Evolutionary conservation across 2,113 vertebrate genomes (phyloP).

Genomic region (Paralichthys olivaceus): DNA sequence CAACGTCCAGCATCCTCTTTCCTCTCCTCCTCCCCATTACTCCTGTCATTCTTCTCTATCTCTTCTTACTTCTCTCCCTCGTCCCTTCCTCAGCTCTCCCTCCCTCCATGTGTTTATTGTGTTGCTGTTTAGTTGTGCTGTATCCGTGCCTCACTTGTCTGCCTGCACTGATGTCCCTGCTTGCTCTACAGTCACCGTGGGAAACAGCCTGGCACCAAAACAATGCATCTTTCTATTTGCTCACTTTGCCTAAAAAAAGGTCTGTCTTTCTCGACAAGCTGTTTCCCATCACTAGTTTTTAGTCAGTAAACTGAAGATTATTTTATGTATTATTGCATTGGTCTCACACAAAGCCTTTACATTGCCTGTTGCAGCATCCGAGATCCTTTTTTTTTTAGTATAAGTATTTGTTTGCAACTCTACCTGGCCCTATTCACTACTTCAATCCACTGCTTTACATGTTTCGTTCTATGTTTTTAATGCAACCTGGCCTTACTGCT

Average conservation of each 20-base stretch:
- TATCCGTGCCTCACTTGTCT: background rate
- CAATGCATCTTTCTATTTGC: background rate
- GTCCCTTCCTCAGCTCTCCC: background rate
- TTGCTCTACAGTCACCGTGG: background rate
- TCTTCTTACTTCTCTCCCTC: background rate
- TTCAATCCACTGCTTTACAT: too few relatives aligned
- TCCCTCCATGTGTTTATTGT: background rate
- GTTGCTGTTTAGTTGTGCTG: background rate
- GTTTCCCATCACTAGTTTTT: background rate
- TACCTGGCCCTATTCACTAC: too few relatives aligned
- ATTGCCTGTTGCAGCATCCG: background rate
- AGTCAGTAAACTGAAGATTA: background rate
- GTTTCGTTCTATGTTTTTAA: too few relatives aligned
- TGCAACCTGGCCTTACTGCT: too few relatives aligned
- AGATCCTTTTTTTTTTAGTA: too few relatives aligned
- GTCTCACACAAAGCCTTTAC: background rate
- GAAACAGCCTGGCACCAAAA: background rate
- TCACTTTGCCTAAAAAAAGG: constrained; percentile 4
- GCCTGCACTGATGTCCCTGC: background rate
- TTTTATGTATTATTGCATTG: background rate
- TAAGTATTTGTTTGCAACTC: background rate
- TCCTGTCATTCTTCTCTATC: background rate
- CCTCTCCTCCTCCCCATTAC: background rate
- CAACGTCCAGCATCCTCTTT: background rate
- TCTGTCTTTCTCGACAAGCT: background rate